Evolutionary conservation across 2,888 invertebrate species (phyloP).

Genomic region (Noctua janthina): DNA sequence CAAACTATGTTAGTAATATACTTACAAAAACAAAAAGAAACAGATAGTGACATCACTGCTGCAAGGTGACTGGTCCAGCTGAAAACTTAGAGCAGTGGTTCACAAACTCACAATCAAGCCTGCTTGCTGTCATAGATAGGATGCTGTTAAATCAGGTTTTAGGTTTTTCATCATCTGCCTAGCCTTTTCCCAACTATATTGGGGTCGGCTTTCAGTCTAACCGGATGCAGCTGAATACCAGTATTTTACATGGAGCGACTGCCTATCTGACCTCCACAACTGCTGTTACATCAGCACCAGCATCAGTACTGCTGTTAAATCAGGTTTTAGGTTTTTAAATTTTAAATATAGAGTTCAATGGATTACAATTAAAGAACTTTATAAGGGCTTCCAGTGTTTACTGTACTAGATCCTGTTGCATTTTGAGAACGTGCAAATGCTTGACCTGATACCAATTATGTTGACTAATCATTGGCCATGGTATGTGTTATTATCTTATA

Average conservation of each 20-base stretch:
- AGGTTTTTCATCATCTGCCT: not conserved
- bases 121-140: not conserved
- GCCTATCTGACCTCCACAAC: too few species aligned
- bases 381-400: not conserved
- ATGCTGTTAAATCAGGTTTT: not conserved
- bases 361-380: not conserved
- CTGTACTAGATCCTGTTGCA: not conserved
- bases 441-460: not conserved
- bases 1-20: not conserved
- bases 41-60: not conserved
- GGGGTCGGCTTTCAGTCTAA: too few species aligned
- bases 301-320: not conserved
- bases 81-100: not conserved
- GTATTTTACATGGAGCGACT: too few species aligned
- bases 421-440: not conserved
- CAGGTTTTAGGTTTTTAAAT: slow-evolving; percentile 12
- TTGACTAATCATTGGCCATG: not conserved
- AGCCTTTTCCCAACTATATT: too few species aligned
- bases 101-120: not conserved
- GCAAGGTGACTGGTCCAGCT: not conserved
- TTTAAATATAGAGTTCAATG: not conserved
- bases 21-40: not conserved
- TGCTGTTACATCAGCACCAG: too few species aligned
- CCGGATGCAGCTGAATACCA: too few species aligned
- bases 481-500: not conserved